Evolutionary conservation across 2,797 vertebrate genomes (phyloP).

Genomic region (Protonibea diacanthus): DNA sequence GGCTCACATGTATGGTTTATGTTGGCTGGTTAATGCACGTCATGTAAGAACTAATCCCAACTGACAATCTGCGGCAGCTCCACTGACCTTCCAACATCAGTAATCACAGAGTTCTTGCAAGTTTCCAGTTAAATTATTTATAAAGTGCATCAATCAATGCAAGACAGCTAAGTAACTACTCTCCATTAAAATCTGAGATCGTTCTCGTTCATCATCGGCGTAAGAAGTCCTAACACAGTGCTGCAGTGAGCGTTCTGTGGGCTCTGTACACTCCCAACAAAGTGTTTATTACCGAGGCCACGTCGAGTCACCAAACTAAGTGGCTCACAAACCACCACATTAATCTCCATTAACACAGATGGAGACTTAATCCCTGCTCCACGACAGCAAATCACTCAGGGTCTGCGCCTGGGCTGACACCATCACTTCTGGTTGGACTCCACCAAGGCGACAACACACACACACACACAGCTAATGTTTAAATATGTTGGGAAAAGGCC

Average conservation of each 20-base stretch:
- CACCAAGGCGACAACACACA: neutral
- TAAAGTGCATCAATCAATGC: constrained; percentile 20
- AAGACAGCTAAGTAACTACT: neutral
- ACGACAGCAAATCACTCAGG: constrained; percentile 43
- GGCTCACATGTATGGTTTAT: neutral
- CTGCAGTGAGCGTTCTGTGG: neutral
- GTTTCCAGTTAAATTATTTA: constrained; percentile 52
- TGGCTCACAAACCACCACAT: constrained; percentile 66
- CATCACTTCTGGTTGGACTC: neutral
- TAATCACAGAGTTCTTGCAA: constrained; percentile 7
- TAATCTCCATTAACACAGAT: constrained; percentile 81
- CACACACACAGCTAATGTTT: neutral
- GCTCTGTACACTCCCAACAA: constrained; percentile 13
- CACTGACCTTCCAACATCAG: constrained; percentile 11
- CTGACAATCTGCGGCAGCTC: constrained; percentile 15
- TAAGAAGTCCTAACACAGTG: neutral
- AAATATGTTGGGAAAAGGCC: neutral
- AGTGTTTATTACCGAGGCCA: constrained; percentile 47
- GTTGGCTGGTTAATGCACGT: constrained; percentile 21
- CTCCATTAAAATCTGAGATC: constrained; percentile 23
- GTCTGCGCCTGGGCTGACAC: neutral
- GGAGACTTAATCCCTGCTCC: constrained; percentile 71
- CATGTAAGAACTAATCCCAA: constrained; percentile 40
- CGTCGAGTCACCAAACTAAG: constrained; percentile 50
- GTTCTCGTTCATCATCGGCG: constrained; percentile 13